Base-by-base conservation (phyloP, 2,797 vertebrate genomes). In the Channallabes apus region DNA sequence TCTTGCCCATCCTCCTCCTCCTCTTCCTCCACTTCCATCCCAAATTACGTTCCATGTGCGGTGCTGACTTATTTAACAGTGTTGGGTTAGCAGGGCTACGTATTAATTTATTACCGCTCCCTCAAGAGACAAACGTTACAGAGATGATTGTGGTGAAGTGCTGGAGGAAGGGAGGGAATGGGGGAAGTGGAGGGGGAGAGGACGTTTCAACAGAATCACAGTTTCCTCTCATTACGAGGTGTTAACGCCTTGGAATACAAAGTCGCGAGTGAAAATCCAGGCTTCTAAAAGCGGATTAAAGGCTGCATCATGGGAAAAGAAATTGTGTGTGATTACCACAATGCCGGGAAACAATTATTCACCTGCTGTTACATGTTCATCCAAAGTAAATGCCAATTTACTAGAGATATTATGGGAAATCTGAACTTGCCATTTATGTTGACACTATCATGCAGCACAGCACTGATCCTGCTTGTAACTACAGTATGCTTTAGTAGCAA, bases 31-130 rank as follows among this genome's bases (percentile, higher is more conserved):
- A 54, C 67, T 38, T 76, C 84, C 81, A 64, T 79, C 76, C 51
- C 89, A 88, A 87, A 91, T 93, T 86, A 93, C 35, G 29, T 93
- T 91, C 88, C 90, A 89, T 92, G 90, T 90, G 77, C 90, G 90
- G 20, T 87, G 90, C 90, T 90, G 91, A 93, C 93, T 91, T 93
- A 94, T 94, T 93, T 93, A 92, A 90, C 86, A 91, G 91, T 87
- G 84, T 89, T 84, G 90, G 90, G 91, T 93, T 92, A 92, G 88
- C 92, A 80, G 80, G 82, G 88, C 88, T 88, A 91, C 91, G 93
- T 89, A 93, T 90, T 94, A 93, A 94, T 94, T 94, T 90, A 94
- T 92, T 88, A 84, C 17, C 67, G 83, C 90, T 78, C 69, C 51
- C 86, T 81, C 82, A 86, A 92, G 89, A 93, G 93, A 94, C 90